Evolutionary conservation across 2,888 invertebrate genomes (phyloP).

Genomic region (Orchesella flavescens): DNA sequence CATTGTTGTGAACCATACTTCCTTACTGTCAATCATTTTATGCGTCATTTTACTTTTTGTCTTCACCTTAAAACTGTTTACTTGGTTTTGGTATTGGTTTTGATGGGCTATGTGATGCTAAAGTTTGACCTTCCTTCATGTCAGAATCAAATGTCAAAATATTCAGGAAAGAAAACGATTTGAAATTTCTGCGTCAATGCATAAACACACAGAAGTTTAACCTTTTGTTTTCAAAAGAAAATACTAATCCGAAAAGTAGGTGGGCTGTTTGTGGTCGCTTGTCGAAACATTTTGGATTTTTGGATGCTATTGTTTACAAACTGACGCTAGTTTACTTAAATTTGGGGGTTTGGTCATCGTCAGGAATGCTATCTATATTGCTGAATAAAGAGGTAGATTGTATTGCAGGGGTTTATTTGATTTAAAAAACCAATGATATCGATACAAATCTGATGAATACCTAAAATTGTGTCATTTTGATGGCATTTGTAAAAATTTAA

Average conservation of each 20-base stretch:
- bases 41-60: too few relatives aligned
- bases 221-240: not conserved
- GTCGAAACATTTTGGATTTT: slow-evolving; percentile 19
- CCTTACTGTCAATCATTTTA: not conserved
- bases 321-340: too few relatives aligned
- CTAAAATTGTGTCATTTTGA: too few relatives aligned
- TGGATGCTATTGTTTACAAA: not conserved
- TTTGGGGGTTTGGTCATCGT: too few relatives aligned
- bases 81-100: not conserved
- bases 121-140: slow-evolving; percentile 24
- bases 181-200: not conserved
- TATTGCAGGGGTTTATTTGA: too few relatives aligned
- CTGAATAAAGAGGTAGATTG: too few relatives aligned
- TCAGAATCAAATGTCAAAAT: slow-evolving; percentile 50
- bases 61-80: too few relatives aligned
- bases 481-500: too few relatives aligned
- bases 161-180: slow-evolving; percentile 1
- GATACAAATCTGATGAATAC: too few relatives aligned
- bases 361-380: too few relatives aligned
- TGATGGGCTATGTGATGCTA: not conserved
- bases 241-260: slow-evolving; percentile 2
- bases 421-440: too few relatives aligned
- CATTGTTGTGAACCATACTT: not conserved
- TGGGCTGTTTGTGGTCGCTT: slow-evolving; percentile 21
- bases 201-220: not conserved